phyloP scores from a whole-genome alignment of 2,888 invertebrate species.

The Anorthoa munda region DNA sequence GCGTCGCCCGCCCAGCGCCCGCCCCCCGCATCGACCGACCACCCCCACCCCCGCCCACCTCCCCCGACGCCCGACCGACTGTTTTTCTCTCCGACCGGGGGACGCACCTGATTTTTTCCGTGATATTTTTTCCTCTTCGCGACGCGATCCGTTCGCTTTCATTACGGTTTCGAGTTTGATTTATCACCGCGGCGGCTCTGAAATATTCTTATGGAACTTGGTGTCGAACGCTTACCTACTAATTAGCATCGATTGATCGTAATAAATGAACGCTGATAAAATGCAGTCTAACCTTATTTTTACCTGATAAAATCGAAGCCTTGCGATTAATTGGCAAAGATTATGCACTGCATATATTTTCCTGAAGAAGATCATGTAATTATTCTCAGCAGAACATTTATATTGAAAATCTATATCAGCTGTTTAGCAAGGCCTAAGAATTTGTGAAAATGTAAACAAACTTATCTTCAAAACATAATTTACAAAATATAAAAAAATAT shows the following conservation, averaged over 20 bases:
- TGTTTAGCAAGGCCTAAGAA: neutral
- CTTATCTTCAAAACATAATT: neutral
- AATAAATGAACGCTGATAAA: conserved; percentile 58
- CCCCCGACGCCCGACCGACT: conserved; percentile 83
- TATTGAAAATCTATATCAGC: neutral
- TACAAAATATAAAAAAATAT: neutral
- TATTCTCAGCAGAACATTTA: neutral
- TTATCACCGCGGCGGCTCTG: conserved; percentile 90
- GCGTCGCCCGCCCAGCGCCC: conserved; percentile 85
- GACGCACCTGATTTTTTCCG: conserved; percentile 91
- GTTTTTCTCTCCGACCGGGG: conserved; percentile 90
- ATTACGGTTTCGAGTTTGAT: conserved; percentile 91
- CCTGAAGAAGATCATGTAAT: neutral
- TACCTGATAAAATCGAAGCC: neutral
- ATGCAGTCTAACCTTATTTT: conserved; percentile 32
- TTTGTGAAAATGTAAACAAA: conserved; percentile 1
- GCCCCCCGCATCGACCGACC: conserved; percentile 86
- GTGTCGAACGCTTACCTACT: conserved; percentile 89
- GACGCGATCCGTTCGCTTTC: conserved; percentile 91
- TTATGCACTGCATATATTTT: neutral
- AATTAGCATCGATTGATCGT: conserved; percentile 88
- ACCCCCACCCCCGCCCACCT: conserved; percentile 83
- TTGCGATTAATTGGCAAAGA: conserved; percentile 1
- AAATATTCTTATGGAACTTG: conserved; percentile 89
- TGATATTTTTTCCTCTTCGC: conserved; percentile 91